A percentile compares a stretch with the other conserved stretches of the same genome.
Evolutionary conservation across 1,140 invertebrate genomes (phyloP).

Genomic region (Drosophila miranda): DNA sequence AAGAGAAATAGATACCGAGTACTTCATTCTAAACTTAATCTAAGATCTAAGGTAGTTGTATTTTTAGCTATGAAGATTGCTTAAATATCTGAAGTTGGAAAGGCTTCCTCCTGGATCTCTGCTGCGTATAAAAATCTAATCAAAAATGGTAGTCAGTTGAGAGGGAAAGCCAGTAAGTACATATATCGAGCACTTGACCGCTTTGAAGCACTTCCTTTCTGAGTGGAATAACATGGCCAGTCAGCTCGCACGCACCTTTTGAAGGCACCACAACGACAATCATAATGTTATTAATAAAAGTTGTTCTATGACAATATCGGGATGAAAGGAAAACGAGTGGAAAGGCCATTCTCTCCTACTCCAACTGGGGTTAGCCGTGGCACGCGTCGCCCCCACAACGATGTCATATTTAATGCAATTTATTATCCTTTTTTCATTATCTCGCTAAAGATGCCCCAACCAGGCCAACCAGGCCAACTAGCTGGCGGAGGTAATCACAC

Average conservation of each 20-base stretch:
- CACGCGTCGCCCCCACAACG: conserved; percentile 54
- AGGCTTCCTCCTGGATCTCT: no score
- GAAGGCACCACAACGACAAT: conserved; percentile 30
- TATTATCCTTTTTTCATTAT: conserved; percentile 82
- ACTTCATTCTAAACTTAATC: no score
- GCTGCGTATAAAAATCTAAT: conserved; percentile 5
- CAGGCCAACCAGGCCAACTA: conserved; percentile 31
- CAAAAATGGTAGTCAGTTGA: conserved; percentile 20
- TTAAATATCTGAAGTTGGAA: no score
- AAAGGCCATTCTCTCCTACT: conserved; percentile 3
- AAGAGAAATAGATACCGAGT: background rate
- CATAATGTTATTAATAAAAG: conserved; percentile 79
- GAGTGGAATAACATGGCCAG: background rate
- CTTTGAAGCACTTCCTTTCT: conserved; percentile 25
- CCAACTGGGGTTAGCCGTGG: conserved; percentile 3
- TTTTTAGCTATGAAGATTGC: no score
- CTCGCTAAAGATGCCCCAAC: conserved; percentile 47
- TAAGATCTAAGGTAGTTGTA: no score
- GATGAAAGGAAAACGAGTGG: conserved; percentile 58
- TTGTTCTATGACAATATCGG: conserved; percentile 66
- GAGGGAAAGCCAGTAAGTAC: no score
- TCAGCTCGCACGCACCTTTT: background rate
- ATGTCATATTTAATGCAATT: conserved; percentile 81
- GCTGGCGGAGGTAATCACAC: conserved; percentile 55
- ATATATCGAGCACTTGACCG: conserved; percentile 13